These are phyloP conservation scores for Muntiacus muntjak DNA, from an alignment of 2,113 vertebrate species.

Conservation along the genomic window DNA sequence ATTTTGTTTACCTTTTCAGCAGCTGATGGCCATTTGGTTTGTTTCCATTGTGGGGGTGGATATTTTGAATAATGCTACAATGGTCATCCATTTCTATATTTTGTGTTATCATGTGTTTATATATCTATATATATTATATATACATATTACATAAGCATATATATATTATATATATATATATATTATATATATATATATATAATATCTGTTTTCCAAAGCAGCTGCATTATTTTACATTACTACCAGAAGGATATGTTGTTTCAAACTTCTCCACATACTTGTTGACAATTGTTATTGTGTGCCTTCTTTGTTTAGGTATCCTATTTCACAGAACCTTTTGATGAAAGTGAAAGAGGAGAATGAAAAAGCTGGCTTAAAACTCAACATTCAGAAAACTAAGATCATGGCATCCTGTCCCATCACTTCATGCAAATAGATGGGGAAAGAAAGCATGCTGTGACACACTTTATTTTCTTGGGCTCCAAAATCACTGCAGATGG, in stretches of 20 bases:
- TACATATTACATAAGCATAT: not conserved
- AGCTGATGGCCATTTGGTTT: not conserved
- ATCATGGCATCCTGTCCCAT: not conserved
- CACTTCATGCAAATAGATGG: not conserved
- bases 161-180: not conserved
- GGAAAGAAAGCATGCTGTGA: not conserved
- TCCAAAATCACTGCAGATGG: not conserved
- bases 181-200: not conserved
- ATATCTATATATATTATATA: not conserved
- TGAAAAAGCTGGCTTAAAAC: not conserved
- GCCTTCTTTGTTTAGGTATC: not conserved
- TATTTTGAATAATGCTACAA: not conserved
- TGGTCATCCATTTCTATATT: not conserved
- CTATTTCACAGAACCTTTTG: not conserved
- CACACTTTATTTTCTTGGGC: not conserved
- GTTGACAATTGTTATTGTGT: not conserved
- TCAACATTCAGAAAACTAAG: not conserved
- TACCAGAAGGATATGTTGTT: not conserved
- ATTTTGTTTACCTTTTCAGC: not conserved
- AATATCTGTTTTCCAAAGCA: not conserved
- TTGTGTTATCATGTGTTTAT: not conserved
- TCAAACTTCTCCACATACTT: not conserved
- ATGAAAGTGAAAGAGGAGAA: not conserved
- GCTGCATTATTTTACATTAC: not conserved
- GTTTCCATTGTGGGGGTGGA: not conserved